These are phyloP conservation scores for Camponotus pennsylvanicus DNA, from an alignment of 1,140 invertebrate genomes.

Conservation along the genomic window DNA sequence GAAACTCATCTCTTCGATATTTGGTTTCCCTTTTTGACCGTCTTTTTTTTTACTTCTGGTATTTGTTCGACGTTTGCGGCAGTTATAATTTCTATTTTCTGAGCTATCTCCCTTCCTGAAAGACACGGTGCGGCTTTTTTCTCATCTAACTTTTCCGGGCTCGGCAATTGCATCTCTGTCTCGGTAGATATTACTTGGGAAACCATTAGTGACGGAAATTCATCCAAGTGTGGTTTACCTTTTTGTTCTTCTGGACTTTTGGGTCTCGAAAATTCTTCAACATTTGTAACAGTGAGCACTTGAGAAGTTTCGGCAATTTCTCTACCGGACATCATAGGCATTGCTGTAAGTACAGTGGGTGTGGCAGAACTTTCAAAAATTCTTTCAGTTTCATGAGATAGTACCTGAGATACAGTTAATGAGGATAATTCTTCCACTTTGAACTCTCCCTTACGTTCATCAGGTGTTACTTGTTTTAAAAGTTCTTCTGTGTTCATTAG, in stretches of 20 bases:
- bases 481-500: constrained; percentile 74
- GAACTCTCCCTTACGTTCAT: constrained; percentile 72
- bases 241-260: constrained; percentile 73
- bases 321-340: constrained; percentile 72
- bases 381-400: constrained; percentile 76
- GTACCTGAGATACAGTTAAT: constrained; percentile 72
- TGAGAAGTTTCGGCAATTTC: constrained; percentile 80
- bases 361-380: constrained; percentile 55
- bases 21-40: constrained; percentile 66
- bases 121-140: constrained; percentile 75
- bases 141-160: constrained; percentile 66
- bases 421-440: constrained; percentile 78
- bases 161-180: constrained; percentile 75
- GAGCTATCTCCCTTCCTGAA: constrained; percentile 74
- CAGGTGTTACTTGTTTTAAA: constrained; percentile 62
- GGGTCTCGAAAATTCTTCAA: constrained; percentile 69
- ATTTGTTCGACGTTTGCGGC: constrained; percentile 74
- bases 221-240: constrained; percentile 77
- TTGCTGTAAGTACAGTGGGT: constrained; percentile 69
- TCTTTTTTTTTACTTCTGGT: constrained; percentile 63
- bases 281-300: constrained; percentile 68
- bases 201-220: constrained; percentile 78
- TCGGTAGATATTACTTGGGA: constrained; percentile 80
- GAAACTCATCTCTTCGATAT: constrained; percentile 76
- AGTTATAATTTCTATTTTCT: constrained; percentile 75